Conservation (phyloP, 2,113 vertebrate genomes). For the Rhabdornis inornatus region DNA sequence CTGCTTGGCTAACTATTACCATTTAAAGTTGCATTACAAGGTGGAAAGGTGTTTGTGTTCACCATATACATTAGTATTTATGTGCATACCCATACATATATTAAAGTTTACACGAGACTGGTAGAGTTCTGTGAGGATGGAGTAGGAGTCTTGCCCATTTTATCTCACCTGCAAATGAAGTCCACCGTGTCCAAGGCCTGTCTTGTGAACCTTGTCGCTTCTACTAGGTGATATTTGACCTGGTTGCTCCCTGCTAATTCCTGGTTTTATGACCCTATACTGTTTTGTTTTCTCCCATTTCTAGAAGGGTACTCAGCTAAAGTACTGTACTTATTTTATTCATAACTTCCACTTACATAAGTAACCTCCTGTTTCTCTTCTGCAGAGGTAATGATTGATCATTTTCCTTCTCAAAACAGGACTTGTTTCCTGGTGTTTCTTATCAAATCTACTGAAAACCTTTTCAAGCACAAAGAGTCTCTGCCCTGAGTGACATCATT, state of each 20-base stretch:
- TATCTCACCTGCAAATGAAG: neutral
- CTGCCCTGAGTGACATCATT: neutral
- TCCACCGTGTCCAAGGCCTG: neutral
- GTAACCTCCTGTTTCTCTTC: slow-evolving; percentile 1
- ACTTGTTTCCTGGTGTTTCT: neutral
- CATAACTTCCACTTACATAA: neutral
- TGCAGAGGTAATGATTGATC: neutral
- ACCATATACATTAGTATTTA: neutral
- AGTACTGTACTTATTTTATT: neutral
- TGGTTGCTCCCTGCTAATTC: neutral
- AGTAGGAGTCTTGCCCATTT: neutral
- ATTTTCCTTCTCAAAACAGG: slow-evolving; percentile 37
- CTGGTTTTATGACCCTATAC: neutral
- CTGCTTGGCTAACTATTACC: neutral
- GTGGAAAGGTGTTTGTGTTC: neutral
- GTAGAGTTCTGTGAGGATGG: neutral
- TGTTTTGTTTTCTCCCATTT: neutral
- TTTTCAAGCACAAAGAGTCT: neutral
- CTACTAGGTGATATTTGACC: neutral
- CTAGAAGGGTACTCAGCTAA: neutral
- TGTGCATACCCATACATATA: neutral
- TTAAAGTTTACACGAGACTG: neutral
- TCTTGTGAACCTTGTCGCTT: neutral
- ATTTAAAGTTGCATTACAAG: neutral
- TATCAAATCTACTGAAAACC: neutral